Conservation (phyloP, 2,797 vertebrate genomes). For the Diplodus sargus region DNA sequence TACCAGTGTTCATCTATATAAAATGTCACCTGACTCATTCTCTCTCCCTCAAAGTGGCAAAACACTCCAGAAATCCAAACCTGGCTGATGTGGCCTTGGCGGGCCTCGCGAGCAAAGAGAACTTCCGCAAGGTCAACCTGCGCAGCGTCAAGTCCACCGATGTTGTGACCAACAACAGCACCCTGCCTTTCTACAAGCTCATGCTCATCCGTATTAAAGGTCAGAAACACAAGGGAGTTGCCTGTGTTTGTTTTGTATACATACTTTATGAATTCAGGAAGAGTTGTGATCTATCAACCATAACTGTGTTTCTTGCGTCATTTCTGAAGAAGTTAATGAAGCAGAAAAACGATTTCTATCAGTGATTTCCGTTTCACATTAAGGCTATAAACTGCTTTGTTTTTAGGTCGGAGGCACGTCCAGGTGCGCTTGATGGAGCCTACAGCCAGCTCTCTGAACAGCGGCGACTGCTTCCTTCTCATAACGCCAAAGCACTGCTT, state of each 20-base stretch:
- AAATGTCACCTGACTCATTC: not conserved
- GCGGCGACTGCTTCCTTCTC: constrained; percentile 88
- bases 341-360: not conserved
- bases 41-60: constrained; percentile 81
- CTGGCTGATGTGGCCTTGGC: constrained; percentile 86
- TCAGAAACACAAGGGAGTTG: constrained; percentile 49
- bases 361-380: not conserved
- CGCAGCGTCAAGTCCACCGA: constrained; percentile 86
- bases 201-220: constrained; percentile 91
- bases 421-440: constrained; percentile 88
- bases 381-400: constrained; percentile 4
- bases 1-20: not conserved
- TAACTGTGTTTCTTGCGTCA: not conserved
- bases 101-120: constrained; percentile 88
- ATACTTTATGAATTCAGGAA: no score
- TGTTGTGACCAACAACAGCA: constrained; percentile 88
- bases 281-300: no score
- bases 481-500: constrained; percentile 87
- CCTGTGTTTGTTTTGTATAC: not conserved
- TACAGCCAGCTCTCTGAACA: constrained; percentile 83
- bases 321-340: constrained; percentile 1
- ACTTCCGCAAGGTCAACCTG: constrained; percentile 87
- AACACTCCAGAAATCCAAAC: constrained; percentile 81
- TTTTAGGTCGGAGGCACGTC: constrained; percentile 85
- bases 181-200: constrained; percentile 85